Conservation (phyloP, 2,113 vertebrate genomes). For the Sterna hirundo region DNA sequence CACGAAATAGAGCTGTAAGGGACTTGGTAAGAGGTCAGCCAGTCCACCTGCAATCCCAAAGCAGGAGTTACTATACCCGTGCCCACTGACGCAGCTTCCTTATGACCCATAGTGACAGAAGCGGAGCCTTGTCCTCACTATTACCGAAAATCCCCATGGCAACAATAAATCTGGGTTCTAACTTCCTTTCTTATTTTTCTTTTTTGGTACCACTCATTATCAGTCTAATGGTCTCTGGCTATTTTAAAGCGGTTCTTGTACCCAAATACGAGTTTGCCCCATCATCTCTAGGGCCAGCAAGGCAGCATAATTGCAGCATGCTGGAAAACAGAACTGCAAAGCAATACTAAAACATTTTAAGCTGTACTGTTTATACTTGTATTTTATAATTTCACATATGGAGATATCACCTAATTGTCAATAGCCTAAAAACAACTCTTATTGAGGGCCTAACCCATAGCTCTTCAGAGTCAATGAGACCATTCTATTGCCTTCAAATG, state of each 20-base stretch:
- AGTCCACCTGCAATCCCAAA: neutral
- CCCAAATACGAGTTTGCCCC: neutral
- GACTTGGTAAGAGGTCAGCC: neutral
- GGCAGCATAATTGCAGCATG: neutral
- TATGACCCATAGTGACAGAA: neutral
- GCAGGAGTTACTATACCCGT: too few species aligned
- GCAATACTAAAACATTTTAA: neutral
- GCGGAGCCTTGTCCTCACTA: neutral
- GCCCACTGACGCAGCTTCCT: neutral
- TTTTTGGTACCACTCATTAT: neutral
- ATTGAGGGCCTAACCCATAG: neutral
- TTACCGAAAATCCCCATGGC: neutral
- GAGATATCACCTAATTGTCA: constrained; percentile 12
- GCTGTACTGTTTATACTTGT: neutral
- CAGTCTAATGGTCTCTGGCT: neutral
- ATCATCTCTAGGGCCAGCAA: neutral
- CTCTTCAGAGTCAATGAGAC: neutral
- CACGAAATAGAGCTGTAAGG: neutral
- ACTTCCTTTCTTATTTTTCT: neutral
- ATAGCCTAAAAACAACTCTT: neutral
- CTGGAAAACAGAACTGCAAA: neutral
- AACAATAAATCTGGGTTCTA: neutral
- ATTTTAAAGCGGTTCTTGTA: neutral
- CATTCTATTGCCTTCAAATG: neutral
- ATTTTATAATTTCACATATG: constrained; percentile 26